Percentiles rank a stretch among this genome's conserved stretches.
These are phyloP conservation scores for Apodemus speciosus DNA, from an alignment of 2,113 vertebrate genomes.

Conservation along the genomic window DNA sequence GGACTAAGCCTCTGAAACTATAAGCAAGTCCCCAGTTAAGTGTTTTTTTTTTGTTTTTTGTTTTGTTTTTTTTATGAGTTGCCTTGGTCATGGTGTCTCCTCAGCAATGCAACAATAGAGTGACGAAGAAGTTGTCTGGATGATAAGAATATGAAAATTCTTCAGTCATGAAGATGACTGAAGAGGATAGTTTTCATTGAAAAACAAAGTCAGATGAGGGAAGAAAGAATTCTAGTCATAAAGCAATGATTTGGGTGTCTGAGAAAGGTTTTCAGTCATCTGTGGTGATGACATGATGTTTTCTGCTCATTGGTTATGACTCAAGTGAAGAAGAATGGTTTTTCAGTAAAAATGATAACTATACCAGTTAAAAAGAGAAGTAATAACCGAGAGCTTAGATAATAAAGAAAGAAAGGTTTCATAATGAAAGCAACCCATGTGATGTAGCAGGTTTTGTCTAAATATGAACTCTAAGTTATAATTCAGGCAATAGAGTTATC, in stretches of 20 bases:
- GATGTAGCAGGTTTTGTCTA: neutral
- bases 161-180: neutral
- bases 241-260: neutral
- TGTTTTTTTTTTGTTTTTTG: neutral
- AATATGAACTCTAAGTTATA: neutral
- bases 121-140: neutral
- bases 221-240: neutral
- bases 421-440: neutral
- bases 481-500: neutral
- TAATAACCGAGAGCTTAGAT: neutral
- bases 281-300: neutral
- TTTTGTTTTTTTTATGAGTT: neutral
- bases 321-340: neutral
- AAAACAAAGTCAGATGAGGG: neutral
- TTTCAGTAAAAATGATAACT: neutral
- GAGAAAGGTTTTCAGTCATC: neutral
- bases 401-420: neutral
- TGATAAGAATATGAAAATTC: neutral
- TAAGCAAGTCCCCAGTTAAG: neutral
- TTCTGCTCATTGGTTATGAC: neutral
- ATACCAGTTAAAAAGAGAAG: neutral
- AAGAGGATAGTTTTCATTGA: neutral
- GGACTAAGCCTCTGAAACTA: neutral
- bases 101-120: neutral
- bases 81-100: neutral